Evolutionary conservation across 2,113 vertebrate species (phyloP).

Genomic region (Rhinopithecus roxellana): DNA sequence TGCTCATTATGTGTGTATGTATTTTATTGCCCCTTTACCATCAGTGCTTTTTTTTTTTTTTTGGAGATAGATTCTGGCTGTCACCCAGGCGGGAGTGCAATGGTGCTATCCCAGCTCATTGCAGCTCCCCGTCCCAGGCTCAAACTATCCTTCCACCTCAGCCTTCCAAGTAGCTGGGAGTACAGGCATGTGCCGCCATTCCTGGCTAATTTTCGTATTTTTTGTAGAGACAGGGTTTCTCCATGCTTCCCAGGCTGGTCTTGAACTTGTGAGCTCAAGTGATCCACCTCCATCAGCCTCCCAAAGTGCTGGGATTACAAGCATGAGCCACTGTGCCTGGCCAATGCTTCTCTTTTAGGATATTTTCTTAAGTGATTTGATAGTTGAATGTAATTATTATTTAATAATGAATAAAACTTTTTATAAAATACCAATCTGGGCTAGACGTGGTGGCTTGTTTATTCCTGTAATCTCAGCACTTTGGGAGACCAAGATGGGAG

Average conservation of each 20-base stretch:
- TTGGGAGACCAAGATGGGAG: too few species aligned
- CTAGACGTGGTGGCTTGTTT: too few species aligned
- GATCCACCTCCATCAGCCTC: neutral
- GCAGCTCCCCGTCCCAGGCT: neutral
- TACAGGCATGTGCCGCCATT: neutral
- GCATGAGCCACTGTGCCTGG: neutral
- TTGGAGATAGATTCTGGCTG: neutral
- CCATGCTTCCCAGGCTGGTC: neutral
- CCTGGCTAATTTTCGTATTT: neutral
- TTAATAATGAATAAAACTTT: neutral
- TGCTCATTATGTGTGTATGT: neutral
- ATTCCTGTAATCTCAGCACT: too few species aligned
- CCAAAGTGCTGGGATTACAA: neutral
- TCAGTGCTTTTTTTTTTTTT: neutral
- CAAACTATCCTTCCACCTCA: neutral
- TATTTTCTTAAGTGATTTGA: neutral
- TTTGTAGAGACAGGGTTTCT: neutral
- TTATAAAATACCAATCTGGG: neutral
- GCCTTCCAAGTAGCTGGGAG: neutral
- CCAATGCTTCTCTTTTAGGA: neutral
- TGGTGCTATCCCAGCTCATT: neutral
- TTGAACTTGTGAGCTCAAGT: neutral
- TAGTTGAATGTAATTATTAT: neutral
- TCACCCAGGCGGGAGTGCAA: neutral
- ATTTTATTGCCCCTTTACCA: neutral